Evolutionary conservation across 2,888 invertebrate genomes (phyloP).

Genomic region (Bombyx huttoni): DNA sequence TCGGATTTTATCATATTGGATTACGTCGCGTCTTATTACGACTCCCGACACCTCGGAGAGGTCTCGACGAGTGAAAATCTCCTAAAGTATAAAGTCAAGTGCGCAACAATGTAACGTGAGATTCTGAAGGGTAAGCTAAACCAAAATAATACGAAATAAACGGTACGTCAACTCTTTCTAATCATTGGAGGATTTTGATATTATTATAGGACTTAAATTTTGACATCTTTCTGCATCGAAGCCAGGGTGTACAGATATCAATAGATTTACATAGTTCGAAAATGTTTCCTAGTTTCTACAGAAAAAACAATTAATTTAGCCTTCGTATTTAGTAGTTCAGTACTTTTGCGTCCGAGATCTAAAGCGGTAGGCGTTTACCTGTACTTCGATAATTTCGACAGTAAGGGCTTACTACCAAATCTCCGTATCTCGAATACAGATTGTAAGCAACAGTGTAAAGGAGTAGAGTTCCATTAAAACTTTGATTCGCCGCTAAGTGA

Average conservation of each 20-base stretch:
- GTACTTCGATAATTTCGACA: too few species aligned
- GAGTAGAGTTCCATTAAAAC: slow-evolving; percentile 7
- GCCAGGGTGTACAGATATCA: too few species aligned
- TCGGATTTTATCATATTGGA: background rate
- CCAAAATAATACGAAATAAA: background rate
- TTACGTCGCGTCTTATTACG: background rate
- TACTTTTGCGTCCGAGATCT: too few species aligned
- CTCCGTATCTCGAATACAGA: background rate
- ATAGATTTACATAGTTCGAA: too few species aligned
- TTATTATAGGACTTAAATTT: too few species aligned
- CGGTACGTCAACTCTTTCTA: background rate
- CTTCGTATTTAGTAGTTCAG: too few species aligned
- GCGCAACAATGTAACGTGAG: background rate
- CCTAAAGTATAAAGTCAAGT: background rate
- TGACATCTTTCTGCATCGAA: too few species aligned
- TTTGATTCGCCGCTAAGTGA: slow-evolving; percentile 3
- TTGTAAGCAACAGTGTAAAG: slow-evolving; percentile 1
- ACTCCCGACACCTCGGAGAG: background rate
- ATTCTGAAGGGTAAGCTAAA: background rate
- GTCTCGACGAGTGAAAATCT: background rate
- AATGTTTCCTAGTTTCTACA: too few species aligned
- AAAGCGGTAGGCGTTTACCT: too few species aligned
- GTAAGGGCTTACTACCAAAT: background rate
- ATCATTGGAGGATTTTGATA: too few species aligned
- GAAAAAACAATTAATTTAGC: too few species aligned